Base-by-base conservation (phyloP, 2,113 vertebrate genomes). In the Chaenocephalus aceratus region DNA sequence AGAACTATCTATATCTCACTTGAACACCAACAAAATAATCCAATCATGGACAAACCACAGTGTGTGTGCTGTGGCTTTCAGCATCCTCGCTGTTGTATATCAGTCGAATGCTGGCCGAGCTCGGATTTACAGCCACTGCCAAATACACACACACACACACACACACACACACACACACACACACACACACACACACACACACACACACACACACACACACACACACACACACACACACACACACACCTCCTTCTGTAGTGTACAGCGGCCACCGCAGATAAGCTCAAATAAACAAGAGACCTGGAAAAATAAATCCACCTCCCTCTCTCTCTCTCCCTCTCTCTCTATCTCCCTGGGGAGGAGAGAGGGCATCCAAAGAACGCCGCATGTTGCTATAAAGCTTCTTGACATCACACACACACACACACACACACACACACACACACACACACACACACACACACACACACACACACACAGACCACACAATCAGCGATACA, bases 231-330 rank as follows among this genome's bases (percentile, higher is more conserved):
- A 3, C 3, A 30, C 0, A 3, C 30, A 4, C 30, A 30, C 84
- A 82, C 77, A 83, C 85, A 69, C 70, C 26, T 64, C 41, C 65
- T 67, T 77, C 69, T 81, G 80, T 82, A 80, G 80, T 76, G 88
- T 86, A 82, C 80, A 83, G 82, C 83, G 77, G 80, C 88, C 87
- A 84, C 78, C 74, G 46, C 86, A 86, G 89, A 93, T 93, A 91
- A 92, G 85, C 90, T 86, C 86, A 90, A 89, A 91, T 90, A 91
- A 93, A 93, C 88, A 92, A 92, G 75, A 87, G 85, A 88, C 72
- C 88, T 79, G 82, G 83, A 88, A 89, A 91, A 93, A 89, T 91
- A 91, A 93, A 92, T 90, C 81, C 66, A 63, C 76, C 83, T 69
- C 74, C 41, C 83, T 51, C 79, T 73, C 36, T 0, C 45, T 46